These are phyloP conservation scores for Geophilus truncorum DNA, from an alignment of 2,888 invertebrate species.

Conservation along the genomic window DNA sequence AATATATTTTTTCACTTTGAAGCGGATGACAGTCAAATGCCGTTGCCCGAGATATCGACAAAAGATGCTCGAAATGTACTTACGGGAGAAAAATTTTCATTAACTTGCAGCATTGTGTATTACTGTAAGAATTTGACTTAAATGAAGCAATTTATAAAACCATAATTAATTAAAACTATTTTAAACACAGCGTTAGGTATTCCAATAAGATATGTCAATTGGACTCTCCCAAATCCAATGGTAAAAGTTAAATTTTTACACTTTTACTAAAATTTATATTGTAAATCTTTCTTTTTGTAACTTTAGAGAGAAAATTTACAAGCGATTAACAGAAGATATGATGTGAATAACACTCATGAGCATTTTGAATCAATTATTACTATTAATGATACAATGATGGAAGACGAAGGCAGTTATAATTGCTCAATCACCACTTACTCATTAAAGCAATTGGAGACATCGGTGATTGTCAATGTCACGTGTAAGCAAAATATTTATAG, in stretches of 20 bases:
- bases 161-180: background rate
- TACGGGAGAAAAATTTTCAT: background rate
- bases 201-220: background rate
- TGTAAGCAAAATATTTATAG: background rate
- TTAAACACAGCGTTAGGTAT: background rate
- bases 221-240: background rate
- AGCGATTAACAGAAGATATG: background rate
- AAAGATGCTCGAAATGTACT: background rate
- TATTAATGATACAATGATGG: background rate
- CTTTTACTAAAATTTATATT: too few species aligned
- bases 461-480: background rate
- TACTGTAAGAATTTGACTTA: background rate
- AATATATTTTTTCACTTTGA: background rate
- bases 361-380: background rate
- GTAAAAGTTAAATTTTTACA: background rate
- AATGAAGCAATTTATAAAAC: background rate
- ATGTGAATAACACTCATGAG: background rate
- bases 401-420: background rate
- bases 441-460: background rate
- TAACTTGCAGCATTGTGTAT: background rate
- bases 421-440: background rate
- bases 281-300: too few species aligned
- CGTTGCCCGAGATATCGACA: background rate
- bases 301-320: background rate
- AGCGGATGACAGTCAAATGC: background rate